phyloP scores from a whole-genome alignment of 2,113 vertebrate genomes.

The Patagioenas fasciata region DNA sequence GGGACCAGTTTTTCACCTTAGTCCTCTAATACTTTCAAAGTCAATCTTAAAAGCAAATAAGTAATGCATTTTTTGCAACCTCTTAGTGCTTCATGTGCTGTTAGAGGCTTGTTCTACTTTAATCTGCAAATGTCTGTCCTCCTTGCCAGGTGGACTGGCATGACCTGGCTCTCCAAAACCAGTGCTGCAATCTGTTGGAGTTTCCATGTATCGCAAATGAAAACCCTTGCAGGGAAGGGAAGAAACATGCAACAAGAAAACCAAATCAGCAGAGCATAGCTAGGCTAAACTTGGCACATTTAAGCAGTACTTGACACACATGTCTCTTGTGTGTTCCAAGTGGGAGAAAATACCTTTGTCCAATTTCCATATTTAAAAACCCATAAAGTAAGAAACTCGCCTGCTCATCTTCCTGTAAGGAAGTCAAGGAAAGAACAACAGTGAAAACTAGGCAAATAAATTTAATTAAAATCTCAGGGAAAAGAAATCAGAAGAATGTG shows the following conservation, averaged over 20 bases:
- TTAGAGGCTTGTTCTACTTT: neutral
- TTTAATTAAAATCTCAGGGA: neutral
- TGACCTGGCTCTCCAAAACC: constrained; percentile 73
- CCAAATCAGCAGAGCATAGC: neutral
- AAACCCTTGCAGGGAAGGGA: neutral
- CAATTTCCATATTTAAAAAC: neutral
- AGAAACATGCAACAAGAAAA: neutral
- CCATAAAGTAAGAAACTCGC: neutral
- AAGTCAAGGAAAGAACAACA: neutral
- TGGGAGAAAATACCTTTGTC: neutral
- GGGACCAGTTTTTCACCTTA: constrained; percentile 20
- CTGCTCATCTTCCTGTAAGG: neutral
- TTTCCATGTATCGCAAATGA: neutral
- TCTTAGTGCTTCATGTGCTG: neutral
- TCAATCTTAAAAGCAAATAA: constrained; percentile 15
- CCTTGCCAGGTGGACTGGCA: constrained; percentile 68
- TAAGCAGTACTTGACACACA: neutral
- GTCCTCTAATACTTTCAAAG: constrained; percentile 1
- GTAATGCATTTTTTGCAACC: neutral
- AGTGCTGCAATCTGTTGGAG: constrained; percentile 69
- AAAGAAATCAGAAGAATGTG: neutral
- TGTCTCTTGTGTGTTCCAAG: neutral
- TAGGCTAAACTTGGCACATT: neutral
- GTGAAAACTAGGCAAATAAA: neutral
- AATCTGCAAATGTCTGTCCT: neutral